These are phyloP conservation scores for Sarcophaga variegata DNA, from an alignment of 2,888 invertebrate genomes.

Conservation along the genomic window DNA sequence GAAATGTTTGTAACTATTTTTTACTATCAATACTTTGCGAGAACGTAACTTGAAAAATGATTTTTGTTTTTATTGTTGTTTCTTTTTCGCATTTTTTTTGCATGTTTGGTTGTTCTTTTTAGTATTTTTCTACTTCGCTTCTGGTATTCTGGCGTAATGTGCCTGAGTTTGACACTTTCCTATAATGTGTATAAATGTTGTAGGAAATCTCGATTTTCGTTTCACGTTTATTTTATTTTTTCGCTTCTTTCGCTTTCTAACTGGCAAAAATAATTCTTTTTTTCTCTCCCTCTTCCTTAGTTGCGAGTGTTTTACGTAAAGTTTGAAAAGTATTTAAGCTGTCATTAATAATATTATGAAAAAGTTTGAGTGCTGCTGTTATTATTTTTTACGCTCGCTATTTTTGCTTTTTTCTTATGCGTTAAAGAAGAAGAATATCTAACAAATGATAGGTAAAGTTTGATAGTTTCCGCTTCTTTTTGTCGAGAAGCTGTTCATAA, in stretches of 20 bases:
- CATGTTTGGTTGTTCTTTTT: neutral
- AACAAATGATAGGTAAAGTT: conserved; percentile 40
- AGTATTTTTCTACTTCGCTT: conserved; percentile 1
- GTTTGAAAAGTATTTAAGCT: conserved; percentile 55
- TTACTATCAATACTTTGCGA: conserved; percentile 6
- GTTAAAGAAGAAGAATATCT: conserved; percentile 3
- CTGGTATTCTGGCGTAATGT: conserved; percentile 1
- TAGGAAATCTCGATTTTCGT: neutral
- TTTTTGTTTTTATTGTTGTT: neutral
- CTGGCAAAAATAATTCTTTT: neutral
- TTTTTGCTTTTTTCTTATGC: neutral
- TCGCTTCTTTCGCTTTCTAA: neutral
- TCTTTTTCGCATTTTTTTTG: neutral
- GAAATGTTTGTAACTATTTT: conserved; percentile 8
- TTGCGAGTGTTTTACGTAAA: conserved; percentile 32
- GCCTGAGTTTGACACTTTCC: conserved; percentile 32
- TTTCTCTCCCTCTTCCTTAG: neutral
- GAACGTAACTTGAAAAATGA: conserved; percentile 14
- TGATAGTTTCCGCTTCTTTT: neutral
- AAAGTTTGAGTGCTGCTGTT: conserved; percentile 48
- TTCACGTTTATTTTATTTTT: neutral
- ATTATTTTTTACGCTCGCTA: neutral
- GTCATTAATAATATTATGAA: conserved; percentile 54
- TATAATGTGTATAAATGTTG: neutral
- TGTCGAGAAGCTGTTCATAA: neutral